phyloP scores from a whole-genome alignment of 37 sponge, comb jelly and placozoan species.

The Agelas oroides region DNA sequence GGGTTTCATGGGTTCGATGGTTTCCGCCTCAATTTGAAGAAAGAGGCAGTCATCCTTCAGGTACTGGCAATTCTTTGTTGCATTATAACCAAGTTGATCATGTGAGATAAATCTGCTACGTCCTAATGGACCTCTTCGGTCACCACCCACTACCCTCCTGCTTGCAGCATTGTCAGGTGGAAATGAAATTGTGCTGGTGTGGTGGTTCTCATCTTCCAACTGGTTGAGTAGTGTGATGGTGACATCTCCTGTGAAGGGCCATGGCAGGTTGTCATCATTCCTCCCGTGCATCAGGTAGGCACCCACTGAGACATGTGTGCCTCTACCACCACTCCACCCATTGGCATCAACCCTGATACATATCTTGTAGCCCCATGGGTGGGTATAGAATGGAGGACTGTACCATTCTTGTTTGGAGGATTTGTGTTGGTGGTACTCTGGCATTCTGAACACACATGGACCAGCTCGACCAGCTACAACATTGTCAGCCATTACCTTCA shows the following conservation, averaged over 20 bases:
- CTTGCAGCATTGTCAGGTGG: too few relatives aligned
- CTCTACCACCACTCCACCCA: neutral
- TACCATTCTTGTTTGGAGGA: neutral
- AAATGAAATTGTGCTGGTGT: neutral
- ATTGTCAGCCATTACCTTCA: too few relatives aligned
- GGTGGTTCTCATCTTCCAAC: constrained; percentile 3
- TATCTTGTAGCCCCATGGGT: constrained; percentile 19
- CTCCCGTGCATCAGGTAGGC: neutral
- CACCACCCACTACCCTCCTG: too few relatives aligned
- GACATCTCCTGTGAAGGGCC: neutral
- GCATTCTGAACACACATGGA: neutral
- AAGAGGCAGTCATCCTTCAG: too few relatives aligned
- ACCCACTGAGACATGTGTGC: neutral
- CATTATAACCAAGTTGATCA: too few relatives aligned
- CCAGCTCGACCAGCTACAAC: too few relatives aligned
- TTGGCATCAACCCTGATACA: neutral
- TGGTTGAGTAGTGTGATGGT: constrained; percentile 22
- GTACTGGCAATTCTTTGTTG: too few relatives aligned
- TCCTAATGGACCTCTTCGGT: too few relatives aligned
- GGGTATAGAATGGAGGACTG: constrained; percentile 22
- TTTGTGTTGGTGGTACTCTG: neutral
- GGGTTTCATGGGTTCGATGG: too few relatives aligned
- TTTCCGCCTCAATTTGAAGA: too few relatives aligned
- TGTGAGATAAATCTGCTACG: too few relatives aligned
- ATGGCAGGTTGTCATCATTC: neutral